Evolutionary conservation across 2,888 invertebrate genomes (phyloP).

Genomic region (Heliconius cydno): DNA sequence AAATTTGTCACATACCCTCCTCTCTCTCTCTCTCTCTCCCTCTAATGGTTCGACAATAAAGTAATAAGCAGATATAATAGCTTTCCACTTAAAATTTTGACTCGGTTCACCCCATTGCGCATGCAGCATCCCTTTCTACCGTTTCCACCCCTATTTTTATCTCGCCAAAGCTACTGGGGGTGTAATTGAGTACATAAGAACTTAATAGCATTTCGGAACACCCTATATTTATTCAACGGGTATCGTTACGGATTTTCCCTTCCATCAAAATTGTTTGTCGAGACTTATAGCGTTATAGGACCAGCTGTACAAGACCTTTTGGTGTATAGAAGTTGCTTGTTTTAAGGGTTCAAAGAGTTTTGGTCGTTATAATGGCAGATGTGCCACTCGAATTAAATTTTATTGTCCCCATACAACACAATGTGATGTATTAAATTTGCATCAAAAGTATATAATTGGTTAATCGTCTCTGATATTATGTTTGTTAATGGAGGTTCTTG

Average conservation of each 20-base stretch:
- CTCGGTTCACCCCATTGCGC: slow-evolving; percentile 79
- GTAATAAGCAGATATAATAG: slow-evolving; percentile 81
- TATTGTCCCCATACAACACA: slow-evolving; percentile 61
- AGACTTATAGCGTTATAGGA: slow-evolving; percentile 69
- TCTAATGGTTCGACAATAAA: slow-evolving; percentile 81
- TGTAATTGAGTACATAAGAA: slow-evolving; percentile 81
- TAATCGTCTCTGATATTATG: slow-evolving; percentile 57
- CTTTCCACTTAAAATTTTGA: slow-evolving; percentile 80
- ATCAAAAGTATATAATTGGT: slow-evolving; percentile 76
- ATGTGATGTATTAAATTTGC: slow-evolving; percentile 72
- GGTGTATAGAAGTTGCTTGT: slow-evolving; percentile 48
- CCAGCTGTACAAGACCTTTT: slow-evolving; percentile 59
- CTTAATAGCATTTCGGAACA: slow-evolving; percentile 81
- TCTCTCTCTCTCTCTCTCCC: slow-evolving; percentile 55
- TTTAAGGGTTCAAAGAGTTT: slow-evolving; percentile 56
- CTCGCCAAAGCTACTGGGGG: slow-evolving; percentile 70
- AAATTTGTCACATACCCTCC: slow-evolving; percentile 60
- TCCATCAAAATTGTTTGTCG: slow-evolving; percentile 77
- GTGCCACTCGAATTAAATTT: slow-evolving; percentile 65
- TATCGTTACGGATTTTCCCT: slow-evolving; percentile 63
- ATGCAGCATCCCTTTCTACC: slow-evolving; percentile 52
- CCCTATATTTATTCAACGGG: slow-evolving; percentile 78
- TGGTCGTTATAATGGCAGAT: slow-evolving; percentile 63
- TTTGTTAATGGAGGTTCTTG: slow-evolving; percentile 43
- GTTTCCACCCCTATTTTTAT: slow-evolving; percentile 45